These are phyloP conservation scores for Poeciliopsis turneri DNA, from an alignment of 2,797 vertebrate genomes.

Conservation along the genomic window DNA sequence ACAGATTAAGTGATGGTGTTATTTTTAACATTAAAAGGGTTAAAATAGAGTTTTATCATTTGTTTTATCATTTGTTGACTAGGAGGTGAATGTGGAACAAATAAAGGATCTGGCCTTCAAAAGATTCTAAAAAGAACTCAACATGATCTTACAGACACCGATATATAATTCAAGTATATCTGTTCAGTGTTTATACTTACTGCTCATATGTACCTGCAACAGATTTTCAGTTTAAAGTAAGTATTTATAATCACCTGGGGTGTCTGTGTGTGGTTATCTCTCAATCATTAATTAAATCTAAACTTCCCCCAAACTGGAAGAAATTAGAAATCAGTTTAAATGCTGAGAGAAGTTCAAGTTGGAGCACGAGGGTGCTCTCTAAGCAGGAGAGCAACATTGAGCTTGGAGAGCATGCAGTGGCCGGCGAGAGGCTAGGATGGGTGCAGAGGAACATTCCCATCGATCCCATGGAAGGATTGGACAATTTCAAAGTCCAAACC, in stretches of 20 bases:
- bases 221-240: background rate
- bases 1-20: constrained; percentile 8
- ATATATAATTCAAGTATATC: background rate
- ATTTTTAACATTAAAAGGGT: background rate
- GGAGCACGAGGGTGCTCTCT: too few species aligned
- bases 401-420: too few species aligned
- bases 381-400: too few species aligned
- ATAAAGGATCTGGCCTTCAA: background rate
- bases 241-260: background rate
- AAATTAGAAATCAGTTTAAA: too few species aligned
- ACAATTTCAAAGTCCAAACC: too few species aligned
- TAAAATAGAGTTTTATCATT: too few species aligned
- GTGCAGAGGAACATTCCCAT: too few species aligned
- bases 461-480: too few species aligned
- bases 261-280: background rate
- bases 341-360: too few species aligned
- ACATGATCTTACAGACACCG: too few species aligned
- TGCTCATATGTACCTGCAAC: background rate
- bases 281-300: background rate
- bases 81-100: background rate
- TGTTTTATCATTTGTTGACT: background rate
- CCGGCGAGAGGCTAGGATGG: too few species aligned
- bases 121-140: background rate
- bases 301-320: background rate
- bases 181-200: background rate